phyloP scores from a whole-genome alignment of 1,140 invertebrate species.

The Elysia chlorotica region DNA sequence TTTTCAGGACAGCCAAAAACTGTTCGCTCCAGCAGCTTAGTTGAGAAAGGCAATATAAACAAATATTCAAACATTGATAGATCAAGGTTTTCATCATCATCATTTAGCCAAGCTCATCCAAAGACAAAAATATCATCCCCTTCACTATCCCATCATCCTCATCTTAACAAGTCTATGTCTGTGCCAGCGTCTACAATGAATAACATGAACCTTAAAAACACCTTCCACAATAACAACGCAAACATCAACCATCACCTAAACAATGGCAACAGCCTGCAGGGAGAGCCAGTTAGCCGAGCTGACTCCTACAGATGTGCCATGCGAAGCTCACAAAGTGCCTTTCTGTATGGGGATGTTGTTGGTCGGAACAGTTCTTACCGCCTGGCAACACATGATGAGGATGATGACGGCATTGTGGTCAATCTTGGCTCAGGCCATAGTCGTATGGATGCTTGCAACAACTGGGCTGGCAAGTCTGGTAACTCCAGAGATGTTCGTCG shows the following conservation, averaged over 20 bases:
- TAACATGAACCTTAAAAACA: too few species aligned
- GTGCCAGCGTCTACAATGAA: conserved; percentile 17
- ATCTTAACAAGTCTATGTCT: conserved; percentile 8
- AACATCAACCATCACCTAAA: too few species aligned
- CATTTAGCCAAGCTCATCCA: not conserved
- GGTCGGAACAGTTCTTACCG: conserved; percentile 44
- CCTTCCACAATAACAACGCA: too few species aligned
- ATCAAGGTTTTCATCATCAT: not conserved
- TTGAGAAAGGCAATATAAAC: too few species aligned
- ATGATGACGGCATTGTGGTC: conserved; percentile 26
- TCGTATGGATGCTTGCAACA: conserved; percentile 39
- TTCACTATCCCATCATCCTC: not conserved
- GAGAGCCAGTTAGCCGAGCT: conserved; percentile 35
- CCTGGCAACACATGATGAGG: conserved; percentile 38
- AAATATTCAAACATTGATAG: not conserved
- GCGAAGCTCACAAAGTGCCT: conserved; percentile 40
- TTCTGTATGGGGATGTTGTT: conserved; percentile 23
- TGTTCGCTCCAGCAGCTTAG: too few species aligned
- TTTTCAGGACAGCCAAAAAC: too few species aligned
- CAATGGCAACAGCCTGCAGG: too few species aligned
- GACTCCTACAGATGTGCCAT: conserved; percentile 54
- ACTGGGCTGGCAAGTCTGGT: conserved; percentile 19
- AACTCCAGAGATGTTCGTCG: conserved; percentile 38
- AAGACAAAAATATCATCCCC: conserved; percentile 3
- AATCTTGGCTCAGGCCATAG: too few species aligned